These are phyloP conservation scores for Diarsia dahlii DNA, from an alignment of 2,888 invertebrate species.

Conservation along the genomic window DNA sequence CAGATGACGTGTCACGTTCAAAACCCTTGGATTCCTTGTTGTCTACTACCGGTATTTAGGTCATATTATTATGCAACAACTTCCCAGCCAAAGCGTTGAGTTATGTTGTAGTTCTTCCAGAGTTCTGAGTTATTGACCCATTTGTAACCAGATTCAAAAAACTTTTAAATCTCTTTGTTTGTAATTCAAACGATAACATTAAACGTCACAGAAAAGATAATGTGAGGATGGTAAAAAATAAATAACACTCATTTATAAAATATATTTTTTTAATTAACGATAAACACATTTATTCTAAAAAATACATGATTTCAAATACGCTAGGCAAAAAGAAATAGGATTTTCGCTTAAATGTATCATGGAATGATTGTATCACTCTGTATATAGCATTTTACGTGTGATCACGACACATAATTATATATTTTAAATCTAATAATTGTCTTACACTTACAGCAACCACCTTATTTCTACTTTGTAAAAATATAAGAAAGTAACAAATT, in stretches of 20 bases:
- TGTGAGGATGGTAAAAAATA: too few species aligned
- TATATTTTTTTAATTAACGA: constrained; percentile 18
- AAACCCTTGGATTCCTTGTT: neutral
- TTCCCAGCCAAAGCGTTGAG: neutral
- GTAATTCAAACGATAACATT: neutral
- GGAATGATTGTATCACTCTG: constrained; percentile 39
- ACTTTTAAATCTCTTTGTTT: too few species aligned
- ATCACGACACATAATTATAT: neutral
- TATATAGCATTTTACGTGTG: neutral
- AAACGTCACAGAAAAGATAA: neutral
- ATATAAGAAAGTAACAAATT: constrained; percentile 1
- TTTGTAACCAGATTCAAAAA: neutral
- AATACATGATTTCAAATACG: constrained; percentile 36
- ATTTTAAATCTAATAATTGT: constrained; percentile 16
- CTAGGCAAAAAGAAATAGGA: neutral
- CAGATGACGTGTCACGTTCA: neutral
- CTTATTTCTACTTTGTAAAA: constrained; percentile 27
- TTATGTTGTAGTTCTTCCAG: neutral
- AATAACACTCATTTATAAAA: too few species aligned
- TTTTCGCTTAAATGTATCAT: neutral
- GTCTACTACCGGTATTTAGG: neutral
- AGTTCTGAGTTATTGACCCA: neutral
- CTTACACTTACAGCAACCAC: constrained; percentile 25
- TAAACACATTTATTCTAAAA: constrained; percentile 23
- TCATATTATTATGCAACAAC: neutral